Evolutionary conservation across 1,140 invertebrate species (phyloP).

Genomic region (Caerostris darwini): DNA sequence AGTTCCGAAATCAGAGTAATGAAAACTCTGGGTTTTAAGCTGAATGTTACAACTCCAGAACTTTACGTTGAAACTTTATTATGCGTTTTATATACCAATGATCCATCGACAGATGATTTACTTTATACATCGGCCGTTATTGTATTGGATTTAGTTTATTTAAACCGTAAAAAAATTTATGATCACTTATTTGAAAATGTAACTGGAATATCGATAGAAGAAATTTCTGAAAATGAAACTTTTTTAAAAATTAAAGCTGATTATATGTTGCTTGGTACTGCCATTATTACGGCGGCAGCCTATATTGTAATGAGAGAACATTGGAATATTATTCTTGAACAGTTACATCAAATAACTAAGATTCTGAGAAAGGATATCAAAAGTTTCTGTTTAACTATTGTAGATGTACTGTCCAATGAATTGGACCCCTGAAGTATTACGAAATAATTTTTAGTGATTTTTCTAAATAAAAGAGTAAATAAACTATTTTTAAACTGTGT

Average conservation of each 20-base stretch:
- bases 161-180: constrained; percentile 30
- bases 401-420: not conserved
- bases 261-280: constrained; percentile 42
- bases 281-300: constrained; percentile 38
- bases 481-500: not conserved
- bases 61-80: constrained; percentile 80
- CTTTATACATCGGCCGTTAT: not conserved
- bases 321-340: constrained; percentile 50
- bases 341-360: constrained; percentile 47
- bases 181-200: constrained; percentile 45
- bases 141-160: constrained; percentile 29
- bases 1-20: constrained; percentile 81
- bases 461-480: not conserved
- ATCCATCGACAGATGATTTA: constrained; percentile 30
- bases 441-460: not conserved
- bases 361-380: constrained; percentile 45
- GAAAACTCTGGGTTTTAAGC: constrained; percentile 80
- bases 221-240: constrained; percentile 11
- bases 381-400: constrained; percentile 25
- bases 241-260: constrained; percentile 62
- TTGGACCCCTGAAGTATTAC: not conserved
- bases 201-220: not conserved
- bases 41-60: constrained; percentile 79
- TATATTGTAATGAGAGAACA: constrained; percentile 56
- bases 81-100: constrained; percentile 44